phyloP scores from a whole-genome alignment of 2,888 invertebrate genomes.

The Cyrtodaria siliqua region DNA sequence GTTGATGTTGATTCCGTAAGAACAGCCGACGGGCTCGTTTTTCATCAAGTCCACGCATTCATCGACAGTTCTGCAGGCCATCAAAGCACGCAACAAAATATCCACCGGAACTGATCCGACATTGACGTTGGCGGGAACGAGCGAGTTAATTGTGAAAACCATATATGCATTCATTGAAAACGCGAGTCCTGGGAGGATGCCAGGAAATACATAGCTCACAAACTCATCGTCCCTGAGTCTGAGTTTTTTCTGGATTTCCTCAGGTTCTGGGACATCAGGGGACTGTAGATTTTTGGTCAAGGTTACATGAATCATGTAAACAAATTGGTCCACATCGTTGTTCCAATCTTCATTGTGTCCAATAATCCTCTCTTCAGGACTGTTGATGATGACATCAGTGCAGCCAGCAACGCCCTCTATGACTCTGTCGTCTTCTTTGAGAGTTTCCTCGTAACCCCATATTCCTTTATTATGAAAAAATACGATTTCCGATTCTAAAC shows the following conservation, averaged over 20 bases:
- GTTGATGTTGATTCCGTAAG: constrained; percentile 31
- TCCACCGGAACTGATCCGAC: constrained; percentile 11
- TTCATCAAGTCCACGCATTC: constrained; percentile 17
- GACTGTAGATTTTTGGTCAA: neutral
- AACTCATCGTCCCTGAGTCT: constrained; percentile 11
- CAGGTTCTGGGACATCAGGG: neutral
- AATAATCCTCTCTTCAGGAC: constrained; percentile 15
- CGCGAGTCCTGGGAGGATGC: constrained; percentile 21
- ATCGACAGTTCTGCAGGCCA: constrained; percentile 18
- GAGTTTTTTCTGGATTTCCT: too few species aligned
- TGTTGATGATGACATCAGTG: constrained; percentile 31
- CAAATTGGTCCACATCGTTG: constrained; percentile 18
- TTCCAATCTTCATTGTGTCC: constrained; percentile 42
- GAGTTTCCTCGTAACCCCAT: too few species aligned
- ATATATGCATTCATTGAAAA: constrained; percentile 33
- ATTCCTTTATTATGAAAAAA: constrained; percentile 22
- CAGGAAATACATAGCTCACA: constrained; percentile 25
- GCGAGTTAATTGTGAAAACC: constrained; percentile 21
- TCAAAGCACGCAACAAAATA: constrained; percentile 26
- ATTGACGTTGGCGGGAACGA: constrained; percentile 18
- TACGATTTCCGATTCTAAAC: constrained; percentile 22
- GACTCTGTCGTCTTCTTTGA: too few species aligned
- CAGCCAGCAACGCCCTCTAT: constrained; percentile 29
- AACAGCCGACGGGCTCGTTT: constrained; percentile 23
- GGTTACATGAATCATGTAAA: constrained; percentile 37